phyloP scores from a whole-genome alignment of 2,888 invertebrate genomes.

The Netelia inedita region DNA sequence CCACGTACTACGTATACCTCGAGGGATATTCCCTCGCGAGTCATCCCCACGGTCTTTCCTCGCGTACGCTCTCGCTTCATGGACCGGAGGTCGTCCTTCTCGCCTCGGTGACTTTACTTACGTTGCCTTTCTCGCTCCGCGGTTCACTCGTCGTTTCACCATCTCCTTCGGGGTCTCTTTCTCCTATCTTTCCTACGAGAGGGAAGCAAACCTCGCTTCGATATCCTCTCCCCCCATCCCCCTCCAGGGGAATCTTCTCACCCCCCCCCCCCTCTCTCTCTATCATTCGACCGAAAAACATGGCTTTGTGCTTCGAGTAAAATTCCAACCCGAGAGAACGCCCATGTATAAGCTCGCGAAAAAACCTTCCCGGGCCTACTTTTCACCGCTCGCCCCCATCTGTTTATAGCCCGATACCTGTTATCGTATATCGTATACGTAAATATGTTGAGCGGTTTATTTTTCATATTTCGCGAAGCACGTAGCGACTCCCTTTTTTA shows the following conservation, averaged over 20 bases:
- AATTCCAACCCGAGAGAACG: constrained; percentile 45
- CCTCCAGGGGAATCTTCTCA: constrained; percentile 25
- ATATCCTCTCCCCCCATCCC: constrained; percentile 19
- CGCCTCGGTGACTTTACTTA: constrained; percentile 50
- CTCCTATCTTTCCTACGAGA: constrained; percentile 24
- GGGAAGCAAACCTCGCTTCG: neutral
- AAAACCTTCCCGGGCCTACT: constrained; percentile 1
- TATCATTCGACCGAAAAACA: constrained; percentile 57
- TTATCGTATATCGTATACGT: constrained; percentile 1
- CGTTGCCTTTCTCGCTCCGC: constrained; percentile 35
- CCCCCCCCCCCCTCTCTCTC: too few relatives aligned
- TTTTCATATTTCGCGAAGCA: neutral
- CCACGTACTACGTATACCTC: constrained; percentile 24
- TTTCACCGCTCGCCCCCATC: neutral
- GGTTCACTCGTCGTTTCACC: constrained; percentile 29
- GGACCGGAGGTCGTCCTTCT: constrained; percentile 44
- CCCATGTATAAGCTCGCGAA: constrained; percentile 17
- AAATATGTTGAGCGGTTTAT: neutral
- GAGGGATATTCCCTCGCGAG: constrained; percentile 57
- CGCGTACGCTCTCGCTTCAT: constrained; percentile 38
- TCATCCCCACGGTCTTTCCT: constrained; percentile 48
- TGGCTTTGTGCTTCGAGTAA: constrained; percentile 61
- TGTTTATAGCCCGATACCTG: neutral
- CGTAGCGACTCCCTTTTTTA: neutral
- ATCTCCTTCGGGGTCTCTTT: constrained; percentile 17